phyloP scores from a whole-genome alignment of 2,113 vertebrate species.

The Pholis gunnellus region DNA sequence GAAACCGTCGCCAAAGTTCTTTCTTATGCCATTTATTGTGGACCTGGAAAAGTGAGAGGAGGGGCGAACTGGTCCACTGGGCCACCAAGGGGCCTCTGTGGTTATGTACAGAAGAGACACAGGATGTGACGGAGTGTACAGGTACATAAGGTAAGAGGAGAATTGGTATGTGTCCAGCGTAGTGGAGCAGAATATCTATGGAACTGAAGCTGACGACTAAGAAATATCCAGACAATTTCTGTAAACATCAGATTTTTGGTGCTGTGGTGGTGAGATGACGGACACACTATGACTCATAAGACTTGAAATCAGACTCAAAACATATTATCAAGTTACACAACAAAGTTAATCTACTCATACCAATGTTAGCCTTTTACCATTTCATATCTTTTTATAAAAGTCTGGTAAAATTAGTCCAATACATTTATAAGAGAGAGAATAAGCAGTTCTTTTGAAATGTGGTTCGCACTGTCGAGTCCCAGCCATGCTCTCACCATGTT shows the following conservation, averaged over 20 bases:
- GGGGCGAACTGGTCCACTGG: slow-evolving; percentile 31
- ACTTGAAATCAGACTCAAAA: not conserved
- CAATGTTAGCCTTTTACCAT: not conserved
- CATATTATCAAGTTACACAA: not conserved
- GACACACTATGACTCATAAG: slow-evolving; percentile 10
- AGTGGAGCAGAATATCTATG: not conserved
- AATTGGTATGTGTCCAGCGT: not conserved
- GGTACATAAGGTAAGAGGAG: not conserved
- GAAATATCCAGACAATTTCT: slow-evolving; percentile 6
- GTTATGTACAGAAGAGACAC: slow-evolving; percentile 6
- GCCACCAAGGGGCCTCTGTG: slow-evolving; percentile 8
- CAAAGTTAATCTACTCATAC: not conserved
- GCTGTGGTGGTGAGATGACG: slow-evolving; percentile 6
- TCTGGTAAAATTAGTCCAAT: slow-evolving; percentile 19
- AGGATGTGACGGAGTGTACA: not conserved
- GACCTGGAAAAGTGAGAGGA: slow-evolving; percentile 48
- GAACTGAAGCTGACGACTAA: not conserved
- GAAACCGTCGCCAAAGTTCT: slow-evolving; percentile 25
- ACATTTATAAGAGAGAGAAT: slow-evolving; percentile 6
- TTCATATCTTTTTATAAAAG: slow-evolving; percentile 25
- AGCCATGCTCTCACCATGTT: slow-evolving; percentile 54
- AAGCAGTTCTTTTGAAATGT: slow-evolving; percentile 44
- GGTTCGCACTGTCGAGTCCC: slow-evolving; percentile 43
- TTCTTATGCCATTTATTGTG: slow-evolving; percentile 49
- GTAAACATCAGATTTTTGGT: not conserved